Percentiles rank a stretch among this genome's conserved stretches.
Conservation (phyloP, 2,888 invertebrate species). For the Cepaea hortensis region DNA sequence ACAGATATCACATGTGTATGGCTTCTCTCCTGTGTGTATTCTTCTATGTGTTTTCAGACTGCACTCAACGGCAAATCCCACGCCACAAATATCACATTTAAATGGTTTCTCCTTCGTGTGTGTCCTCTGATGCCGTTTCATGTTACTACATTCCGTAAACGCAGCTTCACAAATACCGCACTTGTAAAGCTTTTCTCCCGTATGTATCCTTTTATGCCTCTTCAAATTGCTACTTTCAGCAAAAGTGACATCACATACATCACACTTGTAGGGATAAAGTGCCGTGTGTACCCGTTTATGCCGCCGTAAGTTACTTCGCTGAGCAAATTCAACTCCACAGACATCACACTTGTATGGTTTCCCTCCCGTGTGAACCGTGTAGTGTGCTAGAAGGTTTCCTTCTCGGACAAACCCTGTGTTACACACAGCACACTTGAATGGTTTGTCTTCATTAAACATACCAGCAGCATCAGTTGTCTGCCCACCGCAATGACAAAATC, state of each 20-base stretch:
- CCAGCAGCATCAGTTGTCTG: neutral
- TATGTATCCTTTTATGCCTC: constrained; percentile 33
- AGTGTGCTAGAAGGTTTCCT: neutral
- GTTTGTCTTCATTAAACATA: neutral
- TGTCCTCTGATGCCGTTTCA: constrained; percentile 23
- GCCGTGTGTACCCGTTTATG: constrained; percentile 21
- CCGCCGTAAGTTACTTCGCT: neutral
- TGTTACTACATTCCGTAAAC: neutral
- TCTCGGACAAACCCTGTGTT: neutral
- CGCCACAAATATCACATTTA: constrained; percentile 35
- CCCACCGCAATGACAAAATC: neutral
- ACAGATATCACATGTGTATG: constrained; percentile 29
- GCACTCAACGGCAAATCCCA: neutral
- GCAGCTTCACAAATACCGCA: constrained; percentile 17
- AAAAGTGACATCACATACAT: constrained; percentile 28
- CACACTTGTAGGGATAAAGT: constrained; percentile 37
- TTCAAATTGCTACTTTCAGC: constrained; percentile 8
- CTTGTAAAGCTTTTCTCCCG: constrained; percentile 27
- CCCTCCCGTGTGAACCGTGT: constrained; percentile 1
- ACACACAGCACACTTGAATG: constrained; percentile 21
- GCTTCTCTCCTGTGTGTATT: constrained; percentile 29
- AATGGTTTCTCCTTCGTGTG: constrained; percentile 32
- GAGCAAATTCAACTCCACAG: constrained; percentile 7
- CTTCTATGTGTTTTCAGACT: constrained; percentile 18
- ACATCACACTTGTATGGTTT: constrained; percentile 33